Conservation (phyloP, 2,113 vertebrate genomes). For the Misgurnus anguillicaudatus region DNA sequence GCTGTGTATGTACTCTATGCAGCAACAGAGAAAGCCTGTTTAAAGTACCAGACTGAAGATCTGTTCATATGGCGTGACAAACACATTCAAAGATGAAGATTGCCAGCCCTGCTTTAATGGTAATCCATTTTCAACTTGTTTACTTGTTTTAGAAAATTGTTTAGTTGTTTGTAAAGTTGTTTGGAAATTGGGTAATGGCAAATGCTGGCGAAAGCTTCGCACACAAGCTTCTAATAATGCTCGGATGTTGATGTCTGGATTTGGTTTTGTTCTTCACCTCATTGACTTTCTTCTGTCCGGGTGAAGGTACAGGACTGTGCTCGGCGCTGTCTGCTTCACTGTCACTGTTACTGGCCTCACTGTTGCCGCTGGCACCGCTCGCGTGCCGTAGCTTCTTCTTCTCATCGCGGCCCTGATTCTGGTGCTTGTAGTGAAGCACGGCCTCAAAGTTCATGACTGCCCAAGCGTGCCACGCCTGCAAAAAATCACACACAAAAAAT, state of each 20-base stretch:
- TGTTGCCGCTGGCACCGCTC: constrained; percentile 86
- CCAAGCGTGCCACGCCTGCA: constrained; percentile 98
- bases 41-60: neutral
- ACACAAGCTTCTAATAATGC: constrained; percentile 13
- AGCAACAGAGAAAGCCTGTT: neutral
- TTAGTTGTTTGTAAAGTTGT: neutral
- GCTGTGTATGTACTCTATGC: neutral
- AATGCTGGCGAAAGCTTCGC: neutral
- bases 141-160: constrained; percentile 2
- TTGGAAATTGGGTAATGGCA: neutral
- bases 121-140: neutral
- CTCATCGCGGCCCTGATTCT: constrained; percentile 90
- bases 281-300: constrained; percentile 90
- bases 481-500: neutral
- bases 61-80: neutral
- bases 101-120: neutral
- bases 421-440: constrained; percentile 96
- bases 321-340: constrained; percentile 90
- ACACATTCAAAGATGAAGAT: neutral
- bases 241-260: neutral
- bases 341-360: constrained; percentile 94
- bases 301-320: constrained; percentile 91
- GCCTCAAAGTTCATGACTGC: constrained; percentile 99
- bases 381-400: constrained; percentile 91
- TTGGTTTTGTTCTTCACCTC: constrained; percentile 76